Evolutionary conservation across 2,797 vertebrate species (phyloP).

Genomic region (Otolemur crassicaudatus): DNA sequence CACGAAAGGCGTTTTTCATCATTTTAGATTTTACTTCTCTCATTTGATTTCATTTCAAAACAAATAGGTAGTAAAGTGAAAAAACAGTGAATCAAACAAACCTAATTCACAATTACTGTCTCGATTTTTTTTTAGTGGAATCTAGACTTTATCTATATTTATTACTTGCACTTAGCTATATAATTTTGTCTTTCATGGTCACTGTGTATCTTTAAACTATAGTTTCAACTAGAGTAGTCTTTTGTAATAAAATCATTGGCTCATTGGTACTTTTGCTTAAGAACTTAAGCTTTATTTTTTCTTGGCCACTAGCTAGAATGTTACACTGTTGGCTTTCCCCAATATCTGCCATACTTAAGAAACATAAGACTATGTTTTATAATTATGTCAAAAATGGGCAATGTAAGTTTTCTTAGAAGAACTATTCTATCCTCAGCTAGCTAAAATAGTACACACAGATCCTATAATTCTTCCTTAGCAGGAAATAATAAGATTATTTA

Average conservation of each 20-base stretch:
- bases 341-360: constrained; percentile 66
- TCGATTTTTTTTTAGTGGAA: background rate
- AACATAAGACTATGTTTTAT: constrained; percentile 74
- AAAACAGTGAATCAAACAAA: constrained; percentile 51
- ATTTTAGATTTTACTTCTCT: constrained; percentile 52
- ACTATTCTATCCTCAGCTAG: background rate
- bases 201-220: background rate
- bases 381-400: constrained; percentile 62
- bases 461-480: background rate
- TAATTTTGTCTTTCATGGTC: constrained; percentile 23
- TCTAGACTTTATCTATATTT: constrained; percentile 23
- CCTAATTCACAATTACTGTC: constrained; percentile 3
- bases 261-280: background rate
- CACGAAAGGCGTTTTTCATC: constrained; percentile 40
- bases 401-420: constrained; percentile 70
- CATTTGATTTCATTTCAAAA: constrained; percentile 47
- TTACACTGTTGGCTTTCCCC: background rate
- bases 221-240: constrained; percentile 37
- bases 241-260: constrained; percentile 66
- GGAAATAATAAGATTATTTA: background rate
- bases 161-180: background rate
- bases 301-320: constrained; percentile 15
- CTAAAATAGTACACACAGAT: constrained; percentile 20
- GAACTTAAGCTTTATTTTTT: background rate
- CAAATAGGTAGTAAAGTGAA: background rate